Evolutionary conservation across 1,140 invertebrate species (phyloP).

Genomic region (Zaprionus inermis): DNA sequence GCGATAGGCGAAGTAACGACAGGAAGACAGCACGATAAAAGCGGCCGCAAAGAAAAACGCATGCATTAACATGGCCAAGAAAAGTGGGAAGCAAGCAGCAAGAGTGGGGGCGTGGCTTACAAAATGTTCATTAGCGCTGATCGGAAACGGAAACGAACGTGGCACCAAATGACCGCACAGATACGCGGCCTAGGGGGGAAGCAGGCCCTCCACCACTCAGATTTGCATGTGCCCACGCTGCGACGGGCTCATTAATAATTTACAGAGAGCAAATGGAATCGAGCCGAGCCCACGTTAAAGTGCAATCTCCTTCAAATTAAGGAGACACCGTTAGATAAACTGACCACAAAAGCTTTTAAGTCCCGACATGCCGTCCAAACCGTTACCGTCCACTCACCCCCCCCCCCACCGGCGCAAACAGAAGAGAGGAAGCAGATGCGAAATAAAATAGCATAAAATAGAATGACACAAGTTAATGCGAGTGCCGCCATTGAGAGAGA

Average conservation of each 20-base stretch:
- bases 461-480: slow-evolving; percentile 70
- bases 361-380: no score
- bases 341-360: slow-evolving; percentile 72
- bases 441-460: slow-evolving; percentile 43
- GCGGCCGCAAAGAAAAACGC: slow-evolving; percentile 50
- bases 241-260: slow-evolving; percentile 67
- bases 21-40: slow-evolving; percentile 67
- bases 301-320: slow-evolving; percentile 65
- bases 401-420: neutral
- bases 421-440: neutral
- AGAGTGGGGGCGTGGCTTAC: slow-evolving; percentile 20
- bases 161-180: slow-evolving; percentile 46
- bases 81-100: slow-evolving; percentile 7
- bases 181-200: slow-evolving; percentile 12
- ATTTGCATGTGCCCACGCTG: slow-evolving; percentile 47
- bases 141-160: slow-evolving; percentile 60
- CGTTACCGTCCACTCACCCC: neutral
- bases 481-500: slow-evolving; percentile 32
- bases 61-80: slow-evolving; percentile 75
- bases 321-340: slow-evolving; percentile 38
- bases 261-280: slow-evolving; percentile 49
- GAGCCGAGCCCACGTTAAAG: slow-evolving; percentile 49
- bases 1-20: slow-evolving; percentile 74
- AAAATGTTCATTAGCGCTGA: slow-evolving; percentile 76
- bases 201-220: neutral